Base-by-base conservation (phyloP, 2,797 vertebrate species). In the Nyctalus aviator region DNA sequence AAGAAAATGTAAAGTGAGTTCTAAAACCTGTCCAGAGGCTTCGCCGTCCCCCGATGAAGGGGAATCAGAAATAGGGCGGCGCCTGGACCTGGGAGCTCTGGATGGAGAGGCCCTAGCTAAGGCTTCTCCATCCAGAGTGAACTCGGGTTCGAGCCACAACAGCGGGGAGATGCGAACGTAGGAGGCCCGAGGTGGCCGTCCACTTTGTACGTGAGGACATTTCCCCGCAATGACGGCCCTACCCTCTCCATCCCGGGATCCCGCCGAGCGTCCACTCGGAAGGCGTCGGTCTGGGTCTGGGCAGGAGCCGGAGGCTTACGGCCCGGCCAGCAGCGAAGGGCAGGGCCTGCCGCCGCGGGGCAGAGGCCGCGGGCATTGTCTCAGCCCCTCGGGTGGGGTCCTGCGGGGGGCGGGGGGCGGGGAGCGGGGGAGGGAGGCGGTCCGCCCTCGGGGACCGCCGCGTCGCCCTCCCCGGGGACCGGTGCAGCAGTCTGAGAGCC, bases 351-450 rank as follows among this genome's bases (percentile, higher is more conserved):
- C 4, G 64, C 79, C 18, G 76, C 55, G 13, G 0, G 2, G 53
- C 23, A 76, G 62, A 37, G 53, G 79, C 59, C 0, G 57, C 62
- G 5, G 48, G 91, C 94, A 95, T 97, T 97, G 97, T 97, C 35
- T 90, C 86, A 50, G 78, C 25, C 90, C 79, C 93, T 86, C 71
- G 84, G 95, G 94, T 83, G 88, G 87, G 84, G 79, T 84, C 37
- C 41, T 77, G 75, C 90, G 32, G 88, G 90, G 88, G 94, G 93
- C 87, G 92, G 96, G 37, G 41, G 44, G 44, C 44, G 44, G 96
- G 37, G 41, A 8, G 44, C 44, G 44, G 44, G 44, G 44, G 44
- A 9, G 92, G 93, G 93, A 89, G 23, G 77, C 44, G 0, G 27
- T 25, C 73, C 44, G 82, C 87, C 44, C 44, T 46, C 44, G 44